Evolutionary conservation across 2,888 invertebrate genomes (phyloP), one percentile per base, ranked within the genome.

Genomic region (Achlya flavicornis): DNA sequence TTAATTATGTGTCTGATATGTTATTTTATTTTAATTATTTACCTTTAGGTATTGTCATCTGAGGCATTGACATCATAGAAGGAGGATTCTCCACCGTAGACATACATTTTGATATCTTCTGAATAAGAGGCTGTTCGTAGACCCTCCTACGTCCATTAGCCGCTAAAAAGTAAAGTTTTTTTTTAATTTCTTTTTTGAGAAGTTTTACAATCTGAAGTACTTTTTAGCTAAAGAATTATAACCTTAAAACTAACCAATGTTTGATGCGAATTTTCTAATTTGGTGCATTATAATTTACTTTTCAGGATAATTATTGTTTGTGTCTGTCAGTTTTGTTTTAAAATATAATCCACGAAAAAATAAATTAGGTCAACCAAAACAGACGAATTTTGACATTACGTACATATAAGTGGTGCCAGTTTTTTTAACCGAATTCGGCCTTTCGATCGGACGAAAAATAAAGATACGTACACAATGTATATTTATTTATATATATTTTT

Each of bases 41-140:
- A 60, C 90, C 91, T 57, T 80, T 81, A 0, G 93, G 93, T 61
- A 94, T 86, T 0, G 70, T 62, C 61, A 78, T 73, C 16, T 73
- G 75, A 0, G 77, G 66, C 3, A 61, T 16, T 6, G 66, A 1
- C 26, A 65, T 76, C 62, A 76, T 66, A 57, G 78, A 79, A 1
- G 92, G 87, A 0, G 91, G 87, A 14, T 76, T 73, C 61, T 87
- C 87, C 41, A 86, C 73, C 41, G 86, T 82, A 12, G 87, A 81
- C 38, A 76, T 71, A 67, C 72, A 84, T 80, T 84, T 81, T 62
- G 65, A 53, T 16, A 64, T 70, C 19, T 69, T 59, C 57, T 71
- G 76, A 59, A 66, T 61, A 5, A 72, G 26, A 63, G 70, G 59
- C n/a, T 72, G 72, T 61, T 71, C 76, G 32, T 71, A 67, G 38